Evolutionary conservation across 2,888 invertebrate genomes (phyloP).

Genomic region (Odontomyia ornata): DNA sequence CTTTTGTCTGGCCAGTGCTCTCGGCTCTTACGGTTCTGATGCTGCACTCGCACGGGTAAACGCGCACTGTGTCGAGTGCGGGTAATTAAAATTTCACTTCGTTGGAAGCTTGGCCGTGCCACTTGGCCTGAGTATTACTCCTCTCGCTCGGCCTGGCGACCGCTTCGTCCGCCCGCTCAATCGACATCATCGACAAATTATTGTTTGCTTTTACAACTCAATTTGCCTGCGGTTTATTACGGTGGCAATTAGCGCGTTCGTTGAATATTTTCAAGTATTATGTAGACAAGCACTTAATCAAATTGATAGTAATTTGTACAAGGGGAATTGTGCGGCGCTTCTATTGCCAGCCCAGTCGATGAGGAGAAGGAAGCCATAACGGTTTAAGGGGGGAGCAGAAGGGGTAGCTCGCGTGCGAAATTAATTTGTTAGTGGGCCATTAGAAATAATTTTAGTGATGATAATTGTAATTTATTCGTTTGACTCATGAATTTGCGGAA

Average conservation of each 20-base stretch:
- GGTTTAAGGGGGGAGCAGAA: background rate
- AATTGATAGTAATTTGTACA: slow-evolving; percentile 18
- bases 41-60: background rate
- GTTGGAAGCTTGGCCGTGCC: slow-evolving; percentile 14
- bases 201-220: slow-evolving; percentile 39
- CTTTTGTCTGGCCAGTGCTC: background rate
- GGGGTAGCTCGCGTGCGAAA: background rate
- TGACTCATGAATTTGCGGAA: too few relatives aligned
- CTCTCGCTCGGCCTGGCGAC: background rate
- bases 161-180: background rate
- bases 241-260: slow-evolving; percentile 38
- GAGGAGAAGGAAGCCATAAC: background rate
- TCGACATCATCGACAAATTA: background rate
- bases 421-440: slow-evolving; percentile 8
- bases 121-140: background rate
- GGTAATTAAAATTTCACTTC: slow-evolving; percentile 31
- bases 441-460: too few relatives aligned
- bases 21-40: background rate
- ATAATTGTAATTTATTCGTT: too few relatives aligned
- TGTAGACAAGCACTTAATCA: slow-evolving; percentile 40
- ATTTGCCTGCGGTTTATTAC: slow-evolving; percentile 35
- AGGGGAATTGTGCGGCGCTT: slow-evolving; percentile 2
- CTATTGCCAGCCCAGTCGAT: slow-evolving; percentile 18
- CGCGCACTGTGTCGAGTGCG: slow-evolving; percentile 12
- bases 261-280: slow-evolving; percentile 31